Evolutionary conservation across 1,140 invertebrate genomes (phyloP), one percentile per base, ranked within the genome.

Genomic region (Plutomurus gul): DNA sequence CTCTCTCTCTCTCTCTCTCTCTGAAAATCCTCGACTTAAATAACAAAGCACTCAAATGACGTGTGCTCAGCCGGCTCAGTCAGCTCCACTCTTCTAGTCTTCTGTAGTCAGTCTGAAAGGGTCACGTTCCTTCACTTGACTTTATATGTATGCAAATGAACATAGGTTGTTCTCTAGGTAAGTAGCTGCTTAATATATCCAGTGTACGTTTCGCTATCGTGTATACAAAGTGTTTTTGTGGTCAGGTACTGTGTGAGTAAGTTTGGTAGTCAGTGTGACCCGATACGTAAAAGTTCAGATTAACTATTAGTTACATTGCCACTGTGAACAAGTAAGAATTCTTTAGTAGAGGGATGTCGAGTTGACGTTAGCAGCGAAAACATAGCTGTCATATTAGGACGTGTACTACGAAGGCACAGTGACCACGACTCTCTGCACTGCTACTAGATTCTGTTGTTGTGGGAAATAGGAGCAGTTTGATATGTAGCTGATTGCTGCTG

Each of bases 111-210:
- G 56, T 65, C 56, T 65, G 56, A 65, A 13, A 65, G 56, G 56
- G 56, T 65, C 36, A 65, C 30, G 36, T 65, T 65, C 56, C 56
- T 36, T 65, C 30, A 27, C 56, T 65, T 36, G 30, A 65, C 56
- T 65, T 65, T 65, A 65, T 65, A 65, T 65, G 36, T 65, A 65
- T 65, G 56, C 56, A 65, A 65, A 65, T 65, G 56, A 65, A 65
- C 46, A 49, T 18, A 7, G 20, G 4, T n/a, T 8, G 39, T 43
- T n/a, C n/a, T n/a, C n/a, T n/a, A n/a, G n/a, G n/a, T n/a, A n/a
- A n/a, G n/a, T n/a, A n/a, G n/a, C n/a, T n/a, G n/a, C n/a, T n/a
- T n/a, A n/a, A n/a, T n/a, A n/a, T n/a, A n/a, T n/a, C n/a, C n/a
- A n/a, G n/a, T n/a, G n/a, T n/a, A n/a, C n/a, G n/a, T n/a, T n/a